phyloP scores from a whole-genome alignment of 2,113 vertebrate species.

The Odobenus rosmarus region DNA sequence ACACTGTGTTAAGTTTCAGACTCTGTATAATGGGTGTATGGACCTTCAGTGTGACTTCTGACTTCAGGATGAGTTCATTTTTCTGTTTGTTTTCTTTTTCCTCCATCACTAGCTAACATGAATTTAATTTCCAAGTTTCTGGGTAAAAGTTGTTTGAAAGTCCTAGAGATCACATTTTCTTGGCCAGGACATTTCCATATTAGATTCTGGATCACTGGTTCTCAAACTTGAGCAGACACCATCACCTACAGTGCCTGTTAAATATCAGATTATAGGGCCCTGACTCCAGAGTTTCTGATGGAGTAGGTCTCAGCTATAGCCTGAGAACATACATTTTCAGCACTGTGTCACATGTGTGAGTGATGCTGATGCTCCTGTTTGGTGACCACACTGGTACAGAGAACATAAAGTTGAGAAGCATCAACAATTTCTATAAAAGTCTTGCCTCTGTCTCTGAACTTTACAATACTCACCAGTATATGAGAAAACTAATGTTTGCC shows the following conservation, averaged over 20 bases:
- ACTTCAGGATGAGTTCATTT: neutral
- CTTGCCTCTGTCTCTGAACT: neutral
- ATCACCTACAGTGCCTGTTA: neutral
- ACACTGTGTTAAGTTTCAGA: neutral
- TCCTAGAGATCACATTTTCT: neutral
- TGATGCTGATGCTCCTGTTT: neutral
- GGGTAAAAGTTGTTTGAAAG: neutral
- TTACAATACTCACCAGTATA: neutral
- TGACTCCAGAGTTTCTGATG: neutral
- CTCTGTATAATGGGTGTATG: neutral
- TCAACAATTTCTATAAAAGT: neutral
- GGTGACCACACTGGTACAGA: neutral
- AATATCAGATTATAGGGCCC: neutral
- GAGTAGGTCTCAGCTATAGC: neutral
- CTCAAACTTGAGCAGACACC: neutral
- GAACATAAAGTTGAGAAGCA: neutral
- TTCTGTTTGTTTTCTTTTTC: neutral
- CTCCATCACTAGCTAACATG: neutral
- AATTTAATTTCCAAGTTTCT: neutral
- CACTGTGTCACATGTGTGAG: neutral
- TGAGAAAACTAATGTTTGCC: neutral
- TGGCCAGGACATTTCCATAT: neutral
- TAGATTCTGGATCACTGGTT: neutral
- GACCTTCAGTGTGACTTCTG: neutral
- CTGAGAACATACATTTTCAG: neutral